A percentile compares a stretch with the other conserved stretches of the same genome.
These are phyloP conservation scores for Drosophila gunungcola DNA, from an alignment of 1,140 invertebrate genomes.

Conservation along the genomic window DNA sequence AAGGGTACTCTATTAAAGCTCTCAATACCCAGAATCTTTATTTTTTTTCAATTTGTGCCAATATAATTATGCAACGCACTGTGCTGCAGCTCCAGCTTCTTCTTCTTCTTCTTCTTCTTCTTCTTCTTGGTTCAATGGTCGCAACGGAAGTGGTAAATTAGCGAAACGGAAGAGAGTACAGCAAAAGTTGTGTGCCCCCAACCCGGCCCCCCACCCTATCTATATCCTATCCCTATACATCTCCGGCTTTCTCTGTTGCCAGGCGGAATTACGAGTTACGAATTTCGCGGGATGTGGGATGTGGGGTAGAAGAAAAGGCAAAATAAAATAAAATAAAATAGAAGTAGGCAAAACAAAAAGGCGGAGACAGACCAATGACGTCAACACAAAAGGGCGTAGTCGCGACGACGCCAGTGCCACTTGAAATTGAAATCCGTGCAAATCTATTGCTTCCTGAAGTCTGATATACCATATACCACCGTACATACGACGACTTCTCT, in stretches of 20 bases:
- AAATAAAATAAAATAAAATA: slow-evolving; percentile 11
- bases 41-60: background rate
- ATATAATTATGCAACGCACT: slow-evolving; percentile 3
- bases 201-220: background rate
- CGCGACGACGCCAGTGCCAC: slow-evolving; percentile 16
- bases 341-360: slow-evolving; percentile 24
- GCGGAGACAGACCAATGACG: slow-evolving; percentile 25
- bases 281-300: slow-evolving; percentile 18
- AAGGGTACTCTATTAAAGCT: too few relatives aligned
- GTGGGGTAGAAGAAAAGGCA: background rate
- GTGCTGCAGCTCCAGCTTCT: slow-evolving; percentile 11
- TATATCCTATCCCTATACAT: slow-evolving; percentile 1
- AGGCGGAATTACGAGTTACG: slow-evolving; percentile 25
- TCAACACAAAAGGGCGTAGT: slow-evolving; percentile 18
- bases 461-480: slow-evolving; percentile 55
- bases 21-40: too few relatives aligned
- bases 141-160: slow-evolving; percentile 70
- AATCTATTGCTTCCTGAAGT: slow-evolving; percentile 83
- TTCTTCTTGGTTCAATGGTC: slow-evolving; percentile 57
- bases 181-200: background rate
- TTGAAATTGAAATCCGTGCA: slow-evolving; percentile 57
- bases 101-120: slow-evolving; percentile 6
- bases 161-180: slow-evolving; percentile 56
- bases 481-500: background rate
- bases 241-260: slow-evolving; percentile 28